phyloP scores from a whole-genome alignment of 2,113 vertebrate species.

The Empidonax traillii region DNA sequence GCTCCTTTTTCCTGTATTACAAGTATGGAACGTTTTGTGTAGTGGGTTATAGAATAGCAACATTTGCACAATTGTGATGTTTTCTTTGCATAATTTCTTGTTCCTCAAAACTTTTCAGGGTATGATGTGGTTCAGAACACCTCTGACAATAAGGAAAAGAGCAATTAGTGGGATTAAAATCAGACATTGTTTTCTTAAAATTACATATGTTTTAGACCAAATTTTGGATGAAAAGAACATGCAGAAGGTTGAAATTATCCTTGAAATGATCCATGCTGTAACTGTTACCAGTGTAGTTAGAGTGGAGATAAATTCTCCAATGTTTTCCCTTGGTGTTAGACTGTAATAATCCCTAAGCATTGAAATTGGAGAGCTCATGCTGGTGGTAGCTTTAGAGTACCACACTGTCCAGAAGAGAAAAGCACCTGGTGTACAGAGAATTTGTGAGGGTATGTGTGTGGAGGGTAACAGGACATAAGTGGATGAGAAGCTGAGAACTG shows the following conservation, averaged over 20 bases:
- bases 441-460: neutral
- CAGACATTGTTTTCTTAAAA: neutral
- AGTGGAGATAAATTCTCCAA: neutral
- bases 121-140: neutral
- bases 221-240: neutral
- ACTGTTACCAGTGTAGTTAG: neutral
- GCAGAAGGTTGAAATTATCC: neutral
- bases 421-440: neutral
- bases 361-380: neutral
- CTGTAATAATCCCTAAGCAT: neutral
- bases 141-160: neutral
- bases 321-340: neutral
- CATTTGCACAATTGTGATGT: constrained; percentile 22
- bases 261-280: neutral
- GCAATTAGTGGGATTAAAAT: neutral
- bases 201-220: neutral
- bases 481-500: constrained; percentile 23
- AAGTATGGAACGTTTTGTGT: constrained; percentile 4
- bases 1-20: constrained; percentile 21
- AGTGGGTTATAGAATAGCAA: neutral
- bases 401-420: neutral
- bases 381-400: neutral
- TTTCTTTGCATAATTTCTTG: neutral
- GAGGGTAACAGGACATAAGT: neutral
- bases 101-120: neutral